Conservation (phyloP, 2,797 vertebrate genomes). For the Cryptoprocta ferox region DNA sequence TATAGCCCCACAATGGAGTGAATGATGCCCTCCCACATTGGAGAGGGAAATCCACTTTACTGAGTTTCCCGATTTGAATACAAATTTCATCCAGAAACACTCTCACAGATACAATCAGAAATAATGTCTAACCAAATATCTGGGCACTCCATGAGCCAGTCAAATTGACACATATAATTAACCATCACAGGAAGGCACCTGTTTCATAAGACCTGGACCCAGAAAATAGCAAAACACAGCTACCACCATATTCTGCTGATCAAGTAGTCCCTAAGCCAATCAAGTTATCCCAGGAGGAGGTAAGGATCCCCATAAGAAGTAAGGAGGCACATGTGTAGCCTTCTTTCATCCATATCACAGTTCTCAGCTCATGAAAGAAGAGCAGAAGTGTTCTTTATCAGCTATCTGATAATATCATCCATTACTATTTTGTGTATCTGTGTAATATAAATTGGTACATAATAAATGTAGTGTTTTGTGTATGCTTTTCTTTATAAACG, state of each 20-base stretch:
- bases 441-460: background rate
- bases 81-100: background rate
- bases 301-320: accelerated
- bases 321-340: background rate
- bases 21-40: too few relatives aligned
- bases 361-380: background rate
- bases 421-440: background rate
- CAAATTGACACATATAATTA: background rate
- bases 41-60: background rate
- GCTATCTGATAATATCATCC: background rate
- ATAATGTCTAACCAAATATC: background rate
- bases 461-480: background rate
- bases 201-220: background rate
- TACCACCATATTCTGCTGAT: background rate
- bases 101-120: background rate
- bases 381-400: background rate
- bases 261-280: background rate
- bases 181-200: background rate
- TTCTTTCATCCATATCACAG: background rate
- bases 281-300: background rate
- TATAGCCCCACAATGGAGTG: background rate
- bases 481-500: background rate
- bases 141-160: background rate
- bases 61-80: background rate
- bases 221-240: background rate